Evolutionary conservation across 2,113 vertebrate species (phyloP).

Genomic region (Mustela lutreola): DNA sequence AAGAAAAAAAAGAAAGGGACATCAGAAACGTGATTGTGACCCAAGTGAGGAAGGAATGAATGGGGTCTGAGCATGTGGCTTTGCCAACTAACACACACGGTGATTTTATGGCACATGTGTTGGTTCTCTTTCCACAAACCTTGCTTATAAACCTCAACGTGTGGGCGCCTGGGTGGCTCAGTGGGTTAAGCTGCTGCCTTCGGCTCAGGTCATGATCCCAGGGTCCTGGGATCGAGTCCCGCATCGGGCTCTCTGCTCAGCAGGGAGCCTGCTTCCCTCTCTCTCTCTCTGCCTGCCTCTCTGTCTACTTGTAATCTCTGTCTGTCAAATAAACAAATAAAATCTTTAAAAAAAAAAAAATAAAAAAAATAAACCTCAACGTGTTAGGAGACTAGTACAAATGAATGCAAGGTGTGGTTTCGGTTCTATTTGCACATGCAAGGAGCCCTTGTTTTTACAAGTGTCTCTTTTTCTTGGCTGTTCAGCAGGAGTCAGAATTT

Average conservation of each 20-base stretch:
- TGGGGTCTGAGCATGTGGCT: background rate
- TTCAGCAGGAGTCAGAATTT: background rate
- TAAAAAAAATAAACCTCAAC: fast-evolving
- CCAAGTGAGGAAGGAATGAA: background rate
- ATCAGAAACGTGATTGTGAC: background rate
- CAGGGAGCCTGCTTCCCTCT: too few species aligned
- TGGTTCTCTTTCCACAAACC: background rate
- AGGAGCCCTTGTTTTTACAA: background rate
- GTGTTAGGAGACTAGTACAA: fast-evolving
- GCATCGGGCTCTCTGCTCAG: too few species aligned
- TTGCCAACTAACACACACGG: fast-evolving
- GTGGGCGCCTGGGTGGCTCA: too few species aligned
- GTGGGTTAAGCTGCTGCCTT: too few species aligned
- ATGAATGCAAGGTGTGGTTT: fast-evolving
- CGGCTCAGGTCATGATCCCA: too few species aligned
- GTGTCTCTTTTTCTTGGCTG: background rate
- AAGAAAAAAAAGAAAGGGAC: background rate
- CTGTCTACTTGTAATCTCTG: too few species aligned
- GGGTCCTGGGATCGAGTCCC: too few species aligned
- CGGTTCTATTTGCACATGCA: background rate
- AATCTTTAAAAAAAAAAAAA: too few species aligned
- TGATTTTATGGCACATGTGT: background rate
- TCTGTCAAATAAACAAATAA: too few species aligned
- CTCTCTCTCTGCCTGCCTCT: too few species aligned
- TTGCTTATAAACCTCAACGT: background rate